Evolutionary conservation across 1,140 invertebrate genomes (phyloP).

Genomic region (Rhagoletis zephyria): DNA sequence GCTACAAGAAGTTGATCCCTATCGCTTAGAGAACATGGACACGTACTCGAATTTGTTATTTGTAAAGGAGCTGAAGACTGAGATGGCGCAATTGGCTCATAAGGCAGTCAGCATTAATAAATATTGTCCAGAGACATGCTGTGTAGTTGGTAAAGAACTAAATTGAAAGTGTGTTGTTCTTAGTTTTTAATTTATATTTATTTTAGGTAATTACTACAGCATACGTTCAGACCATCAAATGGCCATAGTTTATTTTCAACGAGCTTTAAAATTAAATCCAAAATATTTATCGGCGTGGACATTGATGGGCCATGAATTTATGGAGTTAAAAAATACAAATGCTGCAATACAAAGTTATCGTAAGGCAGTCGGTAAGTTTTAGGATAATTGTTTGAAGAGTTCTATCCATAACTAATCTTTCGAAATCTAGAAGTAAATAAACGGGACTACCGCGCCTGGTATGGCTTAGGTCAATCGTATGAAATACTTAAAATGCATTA

Average conservation of each 20-base stretch:
- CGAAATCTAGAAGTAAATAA: slow-evolving; percentile 88
- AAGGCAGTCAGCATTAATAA: slow-evolving; percentile 95
- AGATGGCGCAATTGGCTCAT: slow-evolving; percentile 94
- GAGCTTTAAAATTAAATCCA: slow-evolving; percentile 94
- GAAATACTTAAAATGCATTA: slow-evolving; percentile 97
- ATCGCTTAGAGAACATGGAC: slow-evolving; percentile 94
- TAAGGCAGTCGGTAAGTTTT: slow-evolving; percentile 88
- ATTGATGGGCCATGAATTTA: slow-evolving; percentile 98
- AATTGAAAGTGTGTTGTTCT: slow-evolving; percentile 55
- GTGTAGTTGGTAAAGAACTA: slow-evolving; percentile 87
- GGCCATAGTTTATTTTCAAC: slow-evolving; percentile 95
- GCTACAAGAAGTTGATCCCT: slow-evolving; percentile 90
- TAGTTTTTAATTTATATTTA: slow-evolving; percentile 2
- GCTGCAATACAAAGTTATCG: slow-evolving; percentile 97
- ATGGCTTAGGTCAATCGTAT: slow-evolving; percentile 97
- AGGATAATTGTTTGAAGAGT: background rate
- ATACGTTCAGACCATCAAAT: slow-evolving; percentile 96
- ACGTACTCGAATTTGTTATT: slow-evolving; percentile 97
- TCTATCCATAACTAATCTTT: slow-evolving; percentile 55
- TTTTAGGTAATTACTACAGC: slow-evolving; percentile 95
- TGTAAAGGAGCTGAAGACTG: slow-evolving; percentile 92
- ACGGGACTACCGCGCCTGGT: slow-evolving; percentile 97
- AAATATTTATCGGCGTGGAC: slow-evolving; percentile 97
- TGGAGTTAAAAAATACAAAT: slow-evolving; percentile 98
- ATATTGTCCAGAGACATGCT: slow-evolving; percentile 97